Evolutionary conservation across 1,140 invertebrate genomes (phyloP).

Genomic region (Drosophila serrata): DNA sequence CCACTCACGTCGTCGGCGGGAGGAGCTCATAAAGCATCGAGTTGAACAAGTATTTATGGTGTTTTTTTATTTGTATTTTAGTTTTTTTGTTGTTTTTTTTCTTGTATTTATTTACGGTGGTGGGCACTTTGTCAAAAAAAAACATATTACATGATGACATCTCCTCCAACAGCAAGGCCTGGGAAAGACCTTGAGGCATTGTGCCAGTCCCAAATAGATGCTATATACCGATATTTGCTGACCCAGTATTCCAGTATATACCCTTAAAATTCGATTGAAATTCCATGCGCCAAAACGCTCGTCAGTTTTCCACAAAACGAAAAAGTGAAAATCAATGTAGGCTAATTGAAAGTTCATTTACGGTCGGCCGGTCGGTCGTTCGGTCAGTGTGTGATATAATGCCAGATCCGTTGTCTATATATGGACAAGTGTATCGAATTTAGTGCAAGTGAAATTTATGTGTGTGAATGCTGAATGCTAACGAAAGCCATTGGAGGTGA

Average conservation of each 20-base stretch:
- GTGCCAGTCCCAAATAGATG: constrained; percentile 45
- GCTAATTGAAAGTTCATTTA: constrained; percentile 69
- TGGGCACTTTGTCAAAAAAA: constrained; percentile 34
- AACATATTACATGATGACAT: constrained; percentile 30
- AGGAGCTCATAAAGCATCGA: constrained; percentile 43
- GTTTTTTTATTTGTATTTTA: no score
- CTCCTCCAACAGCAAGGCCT: constrained; percentile 43
- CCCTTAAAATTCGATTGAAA: constrained; percentile 26
- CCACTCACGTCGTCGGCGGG: constrained; percentile 40
- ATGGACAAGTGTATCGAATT: constrained; percentile 45
- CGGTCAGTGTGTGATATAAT: constrained; percentile 70
- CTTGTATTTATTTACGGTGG: constrained; percentile 2
- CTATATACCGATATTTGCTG: constrained; percentile 25
- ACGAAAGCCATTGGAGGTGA: constrained; percentile 41
- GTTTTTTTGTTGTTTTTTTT: constrained; percentile 16
- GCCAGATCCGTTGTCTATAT: constrained; percentile 12
- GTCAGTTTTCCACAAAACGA: constrained; percentile 52
- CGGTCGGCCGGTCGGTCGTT: constrained; percentile 3
- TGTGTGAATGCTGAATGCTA: constrained; percentile 74
- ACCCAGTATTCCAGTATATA: constrained; percentile 3
- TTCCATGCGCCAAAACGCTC: constrained; percentile 27
- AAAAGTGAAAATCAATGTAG: constrained; percentile 69
- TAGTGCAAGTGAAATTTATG: constrained; percentile 81
- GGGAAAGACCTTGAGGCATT: constrained; percentile 62
- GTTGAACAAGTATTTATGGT: constrained; percentile 38